Evolutionary conservation across 1,140 invertebrate genomes (phyloP).

Genomic region (Megathymus violae): DNA sequence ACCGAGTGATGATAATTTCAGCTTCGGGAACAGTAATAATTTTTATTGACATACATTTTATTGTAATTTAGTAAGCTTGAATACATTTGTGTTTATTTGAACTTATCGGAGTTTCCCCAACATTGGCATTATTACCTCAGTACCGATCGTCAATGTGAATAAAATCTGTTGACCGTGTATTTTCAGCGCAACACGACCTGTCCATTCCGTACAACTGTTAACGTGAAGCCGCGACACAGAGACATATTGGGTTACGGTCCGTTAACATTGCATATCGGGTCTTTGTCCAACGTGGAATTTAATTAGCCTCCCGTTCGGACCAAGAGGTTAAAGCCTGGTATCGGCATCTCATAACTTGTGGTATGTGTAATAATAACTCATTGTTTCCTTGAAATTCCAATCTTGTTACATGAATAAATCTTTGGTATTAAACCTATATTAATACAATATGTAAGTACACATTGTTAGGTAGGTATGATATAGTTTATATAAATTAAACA

Average conservation of each 20-base stretch:
- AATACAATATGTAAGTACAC: too few relatives aligned
- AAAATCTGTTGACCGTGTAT: not conserved
- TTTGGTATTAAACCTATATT: too few relatives aligned
- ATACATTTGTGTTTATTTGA: too few relatives aligned
- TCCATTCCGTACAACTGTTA: not conserved
- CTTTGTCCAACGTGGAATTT: not conserved
- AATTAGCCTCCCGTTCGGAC: not conserved
- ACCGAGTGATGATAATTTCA: too few relatives aligned
- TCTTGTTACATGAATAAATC: too few relatives aligned
- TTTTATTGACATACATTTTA: too few relatives aligned
- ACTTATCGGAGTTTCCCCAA: too few relatives aligned
- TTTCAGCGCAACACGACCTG: not conserved
- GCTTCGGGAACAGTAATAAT: too few relatives aligned
- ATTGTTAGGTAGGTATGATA: too few relatives aligned
- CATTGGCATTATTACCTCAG: too few relatives aligned
- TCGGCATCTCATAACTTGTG: not conserved
- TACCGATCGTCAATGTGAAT: not conserved
- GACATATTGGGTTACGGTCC: not conserved
- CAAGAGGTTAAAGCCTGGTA: not conserved
- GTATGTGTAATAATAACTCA: not conserved
- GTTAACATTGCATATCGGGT: not conserved
- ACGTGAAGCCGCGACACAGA: not conserved
- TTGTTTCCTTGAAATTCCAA: not conserved
- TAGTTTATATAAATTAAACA: too few relatives aligned
- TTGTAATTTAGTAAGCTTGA: too few relatives aligned